A percentile compares a stretch with the other conserved stretches of the same genome.
phyloP scores from a whole-genome alignment of 1,140 invertebrate genomes.

The Cryptotermes secundus region DNA sequence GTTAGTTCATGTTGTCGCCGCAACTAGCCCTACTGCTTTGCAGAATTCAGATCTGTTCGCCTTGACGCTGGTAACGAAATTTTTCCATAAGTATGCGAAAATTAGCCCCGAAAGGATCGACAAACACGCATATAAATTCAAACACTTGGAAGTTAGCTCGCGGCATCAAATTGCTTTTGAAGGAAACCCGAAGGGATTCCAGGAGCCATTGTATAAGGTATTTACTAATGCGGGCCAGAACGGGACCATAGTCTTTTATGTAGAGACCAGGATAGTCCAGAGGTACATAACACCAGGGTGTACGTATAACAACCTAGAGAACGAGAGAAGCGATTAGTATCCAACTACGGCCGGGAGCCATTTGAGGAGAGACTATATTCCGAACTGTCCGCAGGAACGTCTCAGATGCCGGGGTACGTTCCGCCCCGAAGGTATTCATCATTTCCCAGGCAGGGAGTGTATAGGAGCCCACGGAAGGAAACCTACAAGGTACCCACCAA shows the following conservation, averaged over 20 bases:
- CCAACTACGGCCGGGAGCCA: too few relatives aligned
- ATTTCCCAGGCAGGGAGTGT: too few relatives aligned
- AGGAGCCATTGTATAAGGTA: neutral
- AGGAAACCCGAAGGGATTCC: neutral
- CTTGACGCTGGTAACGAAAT: neutral
- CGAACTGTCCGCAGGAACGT: too few relatives aligned
- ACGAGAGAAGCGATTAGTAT: neutral
- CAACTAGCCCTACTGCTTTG: neutral
- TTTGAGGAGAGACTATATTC: too few relatives aligned
- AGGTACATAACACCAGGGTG: neutral
- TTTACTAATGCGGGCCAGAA: neutral
- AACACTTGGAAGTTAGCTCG: neutral
- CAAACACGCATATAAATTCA: neutral
- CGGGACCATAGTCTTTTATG: neutral
- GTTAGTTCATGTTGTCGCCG: neutral
- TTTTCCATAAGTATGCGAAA: neutral
- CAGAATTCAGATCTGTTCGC: neutral
- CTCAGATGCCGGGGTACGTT: too few relatives aligned
- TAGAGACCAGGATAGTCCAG: neutral
- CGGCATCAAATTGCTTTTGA: neutral
- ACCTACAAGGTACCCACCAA: too few relatives aligned
- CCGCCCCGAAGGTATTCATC: too few relatives aligned
- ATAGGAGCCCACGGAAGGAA: too few relatives aligned
- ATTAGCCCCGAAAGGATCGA: neutral
- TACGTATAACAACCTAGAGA: neutral